Percentiles rank a stretch among this genome's conserved stretches.
Evolutionary conservation across 2,113 vertebrate genomes (phyloP).

Genomic region (Phyllostomus discolor): DNA sequence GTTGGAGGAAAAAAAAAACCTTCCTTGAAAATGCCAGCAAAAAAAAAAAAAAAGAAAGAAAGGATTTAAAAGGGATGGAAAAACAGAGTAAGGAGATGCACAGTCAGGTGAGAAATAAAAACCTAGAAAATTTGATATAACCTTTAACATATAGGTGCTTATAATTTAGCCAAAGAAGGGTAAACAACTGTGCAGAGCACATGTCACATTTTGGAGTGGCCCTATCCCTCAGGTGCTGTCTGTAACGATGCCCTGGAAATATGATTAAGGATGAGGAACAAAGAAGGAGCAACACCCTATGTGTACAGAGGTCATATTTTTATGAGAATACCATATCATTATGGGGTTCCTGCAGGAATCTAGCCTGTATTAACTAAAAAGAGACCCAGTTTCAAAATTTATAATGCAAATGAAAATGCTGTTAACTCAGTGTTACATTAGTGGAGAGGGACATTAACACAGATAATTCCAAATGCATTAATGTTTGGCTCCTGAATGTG

Average conservation of each 20-base stretch:
- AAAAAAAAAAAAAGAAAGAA: background rate
- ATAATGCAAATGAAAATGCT: background rate
- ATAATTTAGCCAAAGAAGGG: background rate
- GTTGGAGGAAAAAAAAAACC: background rate
- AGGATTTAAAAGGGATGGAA: background rate
- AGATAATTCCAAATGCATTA: background rate
- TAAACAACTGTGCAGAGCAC: background rate
- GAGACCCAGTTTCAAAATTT: background rate
- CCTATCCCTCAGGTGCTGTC: background rate
- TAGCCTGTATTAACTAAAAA: background rate
- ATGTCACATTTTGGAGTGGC: background rate
- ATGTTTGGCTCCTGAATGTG: background rate
- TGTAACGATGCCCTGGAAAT: background rate
- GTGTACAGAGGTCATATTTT: background rate
- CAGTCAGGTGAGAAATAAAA: background rate
- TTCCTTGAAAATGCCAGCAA: background rate
- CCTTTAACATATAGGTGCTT: background rate
- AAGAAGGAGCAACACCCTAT: background rate
- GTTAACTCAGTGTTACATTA: background rate
- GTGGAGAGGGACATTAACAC: background rate
- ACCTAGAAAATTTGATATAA: background rate
- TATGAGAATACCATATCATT: background rate
- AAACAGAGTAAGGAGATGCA: background rate
- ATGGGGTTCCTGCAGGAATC: background rate
- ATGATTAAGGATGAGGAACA: background rate